Percentiles rank a stretch among this genome's conserved stretches.
phyloP scores from a whole-genome alignment of 2,797 vertebrate species.

The Linurgus olivaceus region DNA sequence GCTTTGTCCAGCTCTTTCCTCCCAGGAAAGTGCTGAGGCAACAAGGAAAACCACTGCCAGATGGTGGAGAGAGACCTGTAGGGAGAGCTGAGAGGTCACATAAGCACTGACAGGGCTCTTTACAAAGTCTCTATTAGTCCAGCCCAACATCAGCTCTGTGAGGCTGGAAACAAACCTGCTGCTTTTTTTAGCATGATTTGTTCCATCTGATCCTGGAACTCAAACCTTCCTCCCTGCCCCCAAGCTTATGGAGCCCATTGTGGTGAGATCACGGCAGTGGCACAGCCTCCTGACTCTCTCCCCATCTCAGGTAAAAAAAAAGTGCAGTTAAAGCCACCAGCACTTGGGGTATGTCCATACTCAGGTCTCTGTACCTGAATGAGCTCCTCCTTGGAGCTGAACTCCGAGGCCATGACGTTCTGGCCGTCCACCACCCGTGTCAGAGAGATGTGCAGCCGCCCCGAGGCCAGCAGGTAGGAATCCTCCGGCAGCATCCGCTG shows the following conservation, averaged over 20 bases:
- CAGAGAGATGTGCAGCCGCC: slow-evolving; percentile 82
- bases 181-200: neutral
- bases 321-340: neutral
- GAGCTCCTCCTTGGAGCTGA: slow-evolving; percentile 85
- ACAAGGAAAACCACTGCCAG: neutral
- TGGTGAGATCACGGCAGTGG: neutral
- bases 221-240: neutral
- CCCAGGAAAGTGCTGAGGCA: neutral
- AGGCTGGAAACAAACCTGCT: neutral
- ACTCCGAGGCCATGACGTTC: slow-evolving; percentile 81
- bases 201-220: neutral
- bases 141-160: neutral
- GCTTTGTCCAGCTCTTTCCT: neutral
- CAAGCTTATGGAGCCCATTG: neutral
- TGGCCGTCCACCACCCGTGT: slow-evolving; percentile 82
- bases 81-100: neutral
- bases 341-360: accelerated
- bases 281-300: neutral
- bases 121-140: neutral
- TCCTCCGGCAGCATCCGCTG: slow-evolving; percentile 75
- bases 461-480: slow-evolving; percentile 80
- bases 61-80: neutral
- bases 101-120: neutral
- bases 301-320: neutral
- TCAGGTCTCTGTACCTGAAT: slow-evolving; percentile 74